A percentile compares a stretch with the other conserved stretches of the same genome.
Evolutionary conservation across 2,797 vertebrate genomes (phyloP).

Genomic region (Toxotes lorentzi): DNA sequence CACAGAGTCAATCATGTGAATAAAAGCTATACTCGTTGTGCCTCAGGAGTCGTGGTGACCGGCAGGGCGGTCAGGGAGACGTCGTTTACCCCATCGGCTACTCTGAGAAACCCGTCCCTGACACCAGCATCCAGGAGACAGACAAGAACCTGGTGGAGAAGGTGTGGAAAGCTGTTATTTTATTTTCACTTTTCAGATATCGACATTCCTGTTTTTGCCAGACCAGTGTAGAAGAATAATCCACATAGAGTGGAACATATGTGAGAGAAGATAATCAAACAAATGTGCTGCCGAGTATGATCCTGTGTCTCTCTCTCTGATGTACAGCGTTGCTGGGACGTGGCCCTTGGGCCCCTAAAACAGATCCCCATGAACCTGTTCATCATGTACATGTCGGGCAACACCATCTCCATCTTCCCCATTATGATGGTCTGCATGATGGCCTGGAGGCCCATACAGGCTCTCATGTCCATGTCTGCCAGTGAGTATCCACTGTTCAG

Average conservation of each 20-base stretch:
- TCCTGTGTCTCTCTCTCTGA: background rate
- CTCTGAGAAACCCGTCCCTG: constrained; percentile 94
- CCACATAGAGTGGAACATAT: background rate
- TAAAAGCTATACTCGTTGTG: background rate
- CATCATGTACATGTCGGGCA: constrained; percentile 99
- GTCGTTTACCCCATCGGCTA: constrained; percentile 94
- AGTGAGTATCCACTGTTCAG: constrained; percentile 81
- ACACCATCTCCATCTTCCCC: constrained; percentile 99
- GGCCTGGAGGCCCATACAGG: constrained; percentile 98
- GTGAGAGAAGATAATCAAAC: background rate
- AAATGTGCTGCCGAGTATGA: background rate
- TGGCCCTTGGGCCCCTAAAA: constrained; percentile 95
- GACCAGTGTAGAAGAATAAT: background rate
- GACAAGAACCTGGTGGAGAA: constrained; percentile 98
- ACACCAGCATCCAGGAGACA: constrained; percentile 96
- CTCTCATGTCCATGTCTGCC: constrained; percentile 96
- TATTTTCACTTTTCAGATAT: too few relatives aligned
- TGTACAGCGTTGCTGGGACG: constrained; percentile 95
- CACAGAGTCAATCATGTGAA: background rate
- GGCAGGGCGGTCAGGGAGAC: constrained; percentile 88
- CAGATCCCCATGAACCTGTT: constrained; percentile 99
- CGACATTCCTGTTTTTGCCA: too few relatives aligned
- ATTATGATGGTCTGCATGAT: constrained; percentile 99
- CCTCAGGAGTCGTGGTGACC: constrained; percentile 68
- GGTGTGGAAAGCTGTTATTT: constrained; percentile 75